A percentile compares a stretch with the other conserved stretches of the same genome.
phyloP scores from a whole-genome alignment of 2,113 vertebrate genomes.

The Eolophus roseicapilla region DNA sequence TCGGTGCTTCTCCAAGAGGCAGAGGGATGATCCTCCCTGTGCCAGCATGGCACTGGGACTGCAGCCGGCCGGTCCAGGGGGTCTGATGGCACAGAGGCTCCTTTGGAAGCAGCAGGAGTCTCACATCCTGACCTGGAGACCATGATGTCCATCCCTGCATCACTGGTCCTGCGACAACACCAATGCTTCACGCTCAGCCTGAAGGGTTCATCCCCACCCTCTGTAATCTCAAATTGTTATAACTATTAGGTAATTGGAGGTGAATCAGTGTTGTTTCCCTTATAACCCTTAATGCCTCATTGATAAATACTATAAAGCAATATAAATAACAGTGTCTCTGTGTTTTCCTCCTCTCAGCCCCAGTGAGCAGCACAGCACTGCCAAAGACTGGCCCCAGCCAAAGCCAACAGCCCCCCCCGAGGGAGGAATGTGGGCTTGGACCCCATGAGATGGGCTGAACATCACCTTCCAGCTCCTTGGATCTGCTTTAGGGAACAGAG shows the following conservation, averaged over 20 bases:
- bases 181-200: fast-evolving
- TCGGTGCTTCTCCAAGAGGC: no score
- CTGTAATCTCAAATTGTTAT: background rate
- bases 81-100: background rate
- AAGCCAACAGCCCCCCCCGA: background rate
- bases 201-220: background rate
- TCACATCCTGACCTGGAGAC: fast-evolving
- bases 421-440: background rate
- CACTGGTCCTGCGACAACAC: background rate
- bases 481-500: background rate
- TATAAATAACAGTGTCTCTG: background rate
- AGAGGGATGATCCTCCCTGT: no score
- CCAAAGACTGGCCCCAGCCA: background rate
- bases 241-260: background rate
- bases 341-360: background rate
- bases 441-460: background rate
- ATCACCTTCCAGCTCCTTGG: background rate
- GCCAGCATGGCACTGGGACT: fast-evolving
- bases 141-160: background rate
- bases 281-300: background rate
- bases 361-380: fast-evolving
- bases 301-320: background rate
- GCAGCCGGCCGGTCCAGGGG: fast-evolving
- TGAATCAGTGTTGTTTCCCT: background rate
- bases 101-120: background rate